Evolutionary conservation across 2,888 invertebrate genomes (phyloP).

Genomic region (Tromatobia lineatoria): DNA sequence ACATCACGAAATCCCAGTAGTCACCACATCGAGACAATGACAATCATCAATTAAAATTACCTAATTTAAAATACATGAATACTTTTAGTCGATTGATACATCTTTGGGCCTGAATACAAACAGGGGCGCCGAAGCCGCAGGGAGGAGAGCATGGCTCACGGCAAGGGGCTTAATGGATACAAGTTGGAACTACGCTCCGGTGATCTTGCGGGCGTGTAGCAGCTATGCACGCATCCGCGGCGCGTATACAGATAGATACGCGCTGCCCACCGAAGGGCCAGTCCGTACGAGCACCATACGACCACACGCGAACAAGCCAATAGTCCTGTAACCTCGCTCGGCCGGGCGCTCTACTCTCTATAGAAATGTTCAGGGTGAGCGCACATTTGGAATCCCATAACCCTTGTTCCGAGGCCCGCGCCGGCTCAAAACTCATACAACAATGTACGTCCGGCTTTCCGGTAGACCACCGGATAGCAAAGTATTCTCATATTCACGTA

Average conservation of each 20-base stretch:
- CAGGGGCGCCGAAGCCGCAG: background rate
- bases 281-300: constrained; percentile 38
- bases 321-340: constrained; percentile 6
- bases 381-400: constrained; percentile 81
- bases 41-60: background rate
- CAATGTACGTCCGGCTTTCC: constrained; percentile 72
- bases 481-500: constrained; percentile 30
- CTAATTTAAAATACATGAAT: background rate
- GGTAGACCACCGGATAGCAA: constrained; percentile 51
- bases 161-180: constrained; percentile 35
- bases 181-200: constrained; percentile 85
- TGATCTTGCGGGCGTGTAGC: constrained; percentile 81
- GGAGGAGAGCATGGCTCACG: background rate
- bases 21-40: background rate
- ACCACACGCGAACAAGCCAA: constrained; percentile 42
- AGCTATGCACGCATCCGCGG: constrained; percentile 66
- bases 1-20: background rate
- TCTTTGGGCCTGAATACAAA: background rate
- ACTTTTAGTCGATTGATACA: background rate
- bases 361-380: constrained; percentile 83
- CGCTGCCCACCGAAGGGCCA: background rate
- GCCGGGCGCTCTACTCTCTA: constrained; percentile 60
- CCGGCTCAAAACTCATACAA: constrained; percentile 68
- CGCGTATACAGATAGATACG: constrained; percentile 38
- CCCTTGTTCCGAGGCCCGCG: constrained; percentile 72